phyloP scores from a whole-genome alignment of 1,140 invertebrate species.

The Pseudomyrmex concolor region DNA sequence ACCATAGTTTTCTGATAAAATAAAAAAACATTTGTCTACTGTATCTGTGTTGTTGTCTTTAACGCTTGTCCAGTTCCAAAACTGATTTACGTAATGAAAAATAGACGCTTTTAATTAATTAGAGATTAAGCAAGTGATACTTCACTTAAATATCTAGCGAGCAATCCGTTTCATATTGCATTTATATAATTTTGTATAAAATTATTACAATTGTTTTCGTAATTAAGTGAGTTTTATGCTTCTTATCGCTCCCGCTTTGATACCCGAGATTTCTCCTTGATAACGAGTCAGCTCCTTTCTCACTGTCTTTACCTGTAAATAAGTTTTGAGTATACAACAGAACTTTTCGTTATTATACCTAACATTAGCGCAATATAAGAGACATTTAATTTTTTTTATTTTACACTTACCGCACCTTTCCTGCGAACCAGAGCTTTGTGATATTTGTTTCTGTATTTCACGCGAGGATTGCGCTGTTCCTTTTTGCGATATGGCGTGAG shows the following conservation, averaged over 20 bases:
- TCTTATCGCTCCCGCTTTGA: slow-evolving; percentile 93
- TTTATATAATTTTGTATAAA: background rate
- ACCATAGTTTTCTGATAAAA: slow-evolving; percentile 64
- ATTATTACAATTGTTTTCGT: slow-evolving; percentile 43
- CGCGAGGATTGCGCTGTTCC: slow-evolving; percentile 95
- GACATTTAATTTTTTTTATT: slow-evolving; percentile 1
- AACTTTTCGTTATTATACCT: too few relatives aligned
- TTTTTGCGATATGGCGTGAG: slow-evolving; percentile 95
- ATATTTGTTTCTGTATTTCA: slow-evolving; percentile 96
- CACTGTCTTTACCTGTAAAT: slow-evolving; percentile 89
- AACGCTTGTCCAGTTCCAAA: slow-evolving; percentile 18
- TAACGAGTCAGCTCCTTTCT: slow-evolving; percentile 92
- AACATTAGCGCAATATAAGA: slow-evolving; percentile 5
- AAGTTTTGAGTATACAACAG: slow-evolving; percentile 26
- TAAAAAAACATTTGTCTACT: slow-evolving; percentile 73
- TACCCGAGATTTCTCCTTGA: slow-evolving; percentile 95
- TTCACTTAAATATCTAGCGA: slow-evolving; percentile 23
- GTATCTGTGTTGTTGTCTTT: slow-evolving; percentile 43
- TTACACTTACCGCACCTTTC: slow-evolving; percentile 91
- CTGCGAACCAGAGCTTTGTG: slow-evolving; percentile 95
- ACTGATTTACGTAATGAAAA: too few relatives aligned
- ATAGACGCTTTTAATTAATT: too few relatives aligned
- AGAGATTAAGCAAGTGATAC: too few relatives aligned
- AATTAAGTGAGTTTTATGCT: slow-evolving; percentile 92
- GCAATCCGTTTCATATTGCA: background rate